Conservation (phyloP, 2,888 invertebrate species). For the Polymixis lichenea region DNA sequence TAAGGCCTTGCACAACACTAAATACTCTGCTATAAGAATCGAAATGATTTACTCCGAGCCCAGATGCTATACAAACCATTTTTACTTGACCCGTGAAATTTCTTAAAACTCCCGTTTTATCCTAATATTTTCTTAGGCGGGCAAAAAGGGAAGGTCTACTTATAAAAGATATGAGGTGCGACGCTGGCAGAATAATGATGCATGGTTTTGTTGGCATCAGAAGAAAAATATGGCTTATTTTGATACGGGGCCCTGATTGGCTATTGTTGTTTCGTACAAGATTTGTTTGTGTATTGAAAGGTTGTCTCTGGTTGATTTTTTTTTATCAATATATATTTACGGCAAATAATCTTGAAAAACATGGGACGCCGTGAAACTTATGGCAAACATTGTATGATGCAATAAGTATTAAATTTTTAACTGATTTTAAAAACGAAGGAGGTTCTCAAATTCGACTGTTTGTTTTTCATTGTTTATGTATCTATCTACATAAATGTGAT, state of each 20-base stretch:
- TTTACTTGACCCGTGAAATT: conserved; percentile 15
- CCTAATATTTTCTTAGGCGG: background rate
- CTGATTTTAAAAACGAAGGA: too few relatives aligned
- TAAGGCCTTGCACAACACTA: conserved; percentile 38
- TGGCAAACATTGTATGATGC: too few relatives aligned
- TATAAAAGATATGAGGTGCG: conserved; percentile 43
- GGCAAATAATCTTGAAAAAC: too few relatives aligned
- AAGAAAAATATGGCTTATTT: conserved; percentile 55
- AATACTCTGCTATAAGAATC: conserved; percentile 51
- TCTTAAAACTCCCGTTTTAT: background rate
- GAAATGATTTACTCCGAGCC: conserved; percentile 52
- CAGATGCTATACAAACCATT: conserved; percentile 32
- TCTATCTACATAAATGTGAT: too few relatives aligned
- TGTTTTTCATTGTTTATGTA: too few relatives aligned
- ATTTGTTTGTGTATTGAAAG: background rate
- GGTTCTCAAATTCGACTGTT: too few relatives aligned
- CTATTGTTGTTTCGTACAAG: conserved; percentile 39
- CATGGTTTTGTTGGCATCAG: conserved; percentile 35
- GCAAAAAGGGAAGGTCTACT: conserved; percentile 31
- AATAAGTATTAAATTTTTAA: too few relatives aligned
- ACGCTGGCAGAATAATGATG: conserved; percentile 63
- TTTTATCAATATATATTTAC: too few relatives aligned
- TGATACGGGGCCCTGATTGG: conserved; percentile 47
- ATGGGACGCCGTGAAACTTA: too few relatives aligned
- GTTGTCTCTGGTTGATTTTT: background rate